Conservation (phyloP, 2,113 vertebrate species). For the Malurus alboscapulatus region DNA sequence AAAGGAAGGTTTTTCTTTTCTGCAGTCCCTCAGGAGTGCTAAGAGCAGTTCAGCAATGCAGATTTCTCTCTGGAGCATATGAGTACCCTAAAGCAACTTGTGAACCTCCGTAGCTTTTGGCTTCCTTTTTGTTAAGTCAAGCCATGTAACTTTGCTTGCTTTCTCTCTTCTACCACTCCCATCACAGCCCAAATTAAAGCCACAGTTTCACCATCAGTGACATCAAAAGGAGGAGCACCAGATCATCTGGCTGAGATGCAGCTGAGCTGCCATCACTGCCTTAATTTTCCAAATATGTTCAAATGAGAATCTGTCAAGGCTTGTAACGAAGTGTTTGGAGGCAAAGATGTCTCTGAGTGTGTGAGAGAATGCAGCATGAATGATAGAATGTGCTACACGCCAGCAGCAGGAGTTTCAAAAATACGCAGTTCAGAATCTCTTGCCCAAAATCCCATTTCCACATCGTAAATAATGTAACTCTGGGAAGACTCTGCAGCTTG, state of each 20-base stretch:
- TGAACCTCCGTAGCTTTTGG: not conserved
- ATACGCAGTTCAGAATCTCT: not conserved
- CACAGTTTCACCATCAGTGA: not conserved
- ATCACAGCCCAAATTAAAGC: not conserved
- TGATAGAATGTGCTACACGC: not conserved
- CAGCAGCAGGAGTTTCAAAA: not conserved
- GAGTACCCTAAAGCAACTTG: not conserved
- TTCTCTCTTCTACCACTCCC: not conserved
- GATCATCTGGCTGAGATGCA: not conserved
- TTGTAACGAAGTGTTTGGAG: not conserved
- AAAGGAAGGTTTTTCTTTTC: not conserved
- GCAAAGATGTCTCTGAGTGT: not conserved
- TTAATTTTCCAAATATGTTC: not conserved
- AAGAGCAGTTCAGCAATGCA: not conserved
- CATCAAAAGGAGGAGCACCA: not conserved
- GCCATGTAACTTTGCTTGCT: not conserved
- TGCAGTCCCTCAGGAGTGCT: not conserved
- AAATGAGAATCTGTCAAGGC: not conserved
- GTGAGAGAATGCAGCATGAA: not conserved
- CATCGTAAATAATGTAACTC: not conserved
- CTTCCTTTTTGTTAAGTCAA: not conserved
- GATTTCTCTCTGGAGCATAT: not conserved
- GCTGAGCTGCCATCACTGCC: not conserved
- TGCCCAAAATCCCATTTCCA: not conserved
- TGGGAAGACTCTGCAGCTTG: not conserved